Evolutionary conservation across 2,888 invertebrate species (phyloP).

Genomic region (Galeruca laticollis): DNA sequence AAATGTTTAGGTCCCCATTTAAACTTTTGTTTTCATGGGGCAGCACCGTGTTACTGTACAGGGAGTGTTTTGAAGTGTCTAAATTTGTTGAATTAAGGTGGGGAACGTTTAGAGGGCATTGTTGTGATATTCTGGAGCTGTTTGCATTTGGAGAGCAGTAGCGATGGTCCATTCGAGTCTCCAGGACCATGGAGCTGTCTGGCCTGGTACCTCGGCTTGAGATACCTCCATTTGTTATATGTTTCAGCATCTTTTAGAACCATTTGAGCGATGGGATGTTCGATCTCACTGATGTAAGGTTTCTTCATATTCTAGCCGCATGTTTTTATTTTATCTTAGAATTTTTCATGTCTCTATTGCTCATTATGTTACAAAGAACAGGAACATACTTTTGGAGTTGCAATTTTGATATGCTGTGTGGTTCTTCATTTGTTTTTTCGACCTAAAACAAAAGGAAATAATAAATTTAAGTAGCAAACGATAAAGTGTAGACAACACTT

Average conservation of each 20-base stretch:
- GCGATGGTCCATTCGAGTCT: conserved; percentile 61
- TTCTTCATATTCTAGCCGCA: conserved; percentile 58
- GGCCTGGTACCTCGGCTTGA: conserved; percentile 67
- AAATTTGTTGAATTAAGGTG: conserved; percentile 72
- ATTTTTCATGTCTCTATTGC: conserved; percentile 47
- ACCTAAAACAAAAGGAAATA: not conserved
- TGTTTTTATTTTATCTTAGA: conserved; percentile 49
- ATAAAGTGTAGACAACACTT: not conserved
- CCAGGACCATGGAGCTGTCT: conserved; percentile 63
- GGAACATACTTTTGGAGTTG: not conserved
- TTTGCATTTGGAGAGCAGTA: conserved; percentile 61
- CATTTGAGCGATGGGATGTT: conserved; percentile 51
- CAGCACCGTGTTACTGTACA: conserved; percentile 69
- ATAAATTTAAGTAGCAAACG: not conserved
- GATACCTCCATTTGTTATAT: conserved; percentile 72
- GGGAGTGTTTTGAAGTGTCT: conserved; percentile 76
- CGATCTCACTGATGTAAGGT: conserved; percentile 55
- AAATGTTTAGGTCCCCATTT: conserved; percentile 73
- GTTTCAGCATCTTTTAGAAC: conserved; percentile 74
- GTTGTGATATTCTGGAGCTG: conserved; percentile 65
- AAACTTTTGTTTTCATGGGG: conserved; percentile 59
- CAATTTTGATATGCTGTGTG: not conserved
- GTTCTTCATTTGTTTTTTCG: not conserved
- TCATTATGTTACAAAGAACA: conserved; percentile 34
- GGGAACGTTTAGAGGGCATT: conserved; percentile 77